Percentiles rank a stretch among this genome's conserved stretches.
phyloP scores from a whole-genome alignment of 2,113 vertebrate genomes.

The Pristiophorus japonicus region DNA sequence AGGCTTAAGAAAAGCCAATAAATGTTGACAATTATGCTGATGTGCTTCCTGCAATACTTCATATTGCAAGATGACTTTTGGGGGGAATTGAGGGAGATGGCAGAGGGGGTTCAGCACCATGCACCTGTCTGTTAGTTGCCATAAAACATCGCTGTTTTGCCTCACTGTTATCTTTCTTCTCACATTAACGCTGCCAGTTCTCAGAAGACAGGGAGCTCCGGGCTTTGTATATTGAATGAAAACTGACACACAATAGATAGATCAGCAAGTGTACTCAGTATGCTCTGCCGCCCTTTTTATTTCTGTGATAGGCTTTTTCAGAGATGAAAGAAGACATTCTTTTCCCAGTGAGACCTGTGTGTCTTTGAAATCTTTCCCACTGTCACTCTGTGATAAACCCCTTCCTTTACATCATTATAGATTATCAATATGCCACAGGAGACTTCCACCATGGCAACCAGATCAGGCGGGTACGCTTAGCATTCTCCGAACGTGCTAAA shows the following conservation, averaged over 20 bases:
- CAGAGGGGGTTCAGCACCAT: not conserved
- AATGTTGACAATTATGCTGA: not conserved
- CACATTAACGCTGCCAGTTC: constrained; percentile 42
- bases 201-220: constrained; percentile 42
- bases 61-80: not conserved
- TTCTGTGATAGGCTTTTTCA: constrained; percentile 49
- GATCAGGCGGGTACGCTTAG: constrained; percentile 60
- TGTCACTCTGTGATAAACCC: constrained; percentile 67
- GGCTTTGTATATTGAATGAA: constrained; percentile 47
- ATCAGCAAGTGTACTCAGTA: constrained; percentile 29
- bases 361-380: constrained; percentile 66
- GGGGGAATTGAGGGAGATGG: not conserved
- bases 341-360: constrained; percentile 52
- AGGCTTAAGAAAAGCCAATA: not conserved
- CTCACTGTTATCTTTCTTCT: not conserved
- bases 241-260: constrained; percentile 48
- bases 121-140: not conserved
- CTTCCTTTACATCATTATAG: constrained; percentile 72
- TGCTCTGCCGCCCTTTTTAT: constrained; percentile 40
- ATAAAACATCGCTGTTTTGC: not conserved
- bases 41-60: not conserved
- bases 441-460: constrained; percentile 76
- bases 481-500: constrained; percentile 57
- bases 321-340: constrained; percentile 59
- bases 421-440: constrained; percentile 78